Percentiles rank a stretch among this genome's conserved stretches.
These are phyloP conservation scores for Karalla daura DNA, from an alignment of 2,797 vertebrate genomes.

Conservation along the genomic window DNA sequence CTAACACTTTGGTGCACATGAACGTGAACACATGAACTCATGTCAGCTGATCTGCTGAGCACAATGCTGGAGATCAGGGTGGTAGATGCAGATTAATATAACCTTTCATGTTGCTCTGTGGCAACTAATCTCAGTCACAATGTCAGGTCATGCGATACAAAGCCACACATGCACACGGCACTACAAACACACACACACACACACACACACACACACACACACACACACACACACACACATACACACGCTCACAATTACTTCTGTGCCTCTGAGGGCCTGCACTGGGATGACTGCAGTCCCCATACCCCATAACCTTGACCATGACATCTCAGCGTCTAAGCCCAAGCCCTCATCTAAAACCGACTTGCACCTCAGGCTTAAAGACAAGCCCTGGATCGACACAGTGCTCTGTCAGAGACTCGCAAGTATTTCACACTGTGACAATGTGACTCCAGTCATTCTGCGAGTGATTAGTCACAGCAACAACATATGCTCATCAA, in stretches of 20 bases:
- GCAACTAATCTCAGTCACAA: conserved; percentile 72
- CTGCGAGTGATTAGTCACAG: not conserved
- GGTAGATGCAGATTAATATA: conserved; percentile 43
- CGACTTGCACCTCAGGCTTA: too few species aligned
- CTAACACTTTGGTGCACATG: not conserved
- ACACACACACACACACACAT: conserved; percentile 5
- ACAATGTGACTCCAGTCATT: conserved; percentile 11
- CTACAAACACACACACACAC: conserved; percentile 5
- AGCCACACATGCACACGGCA: conserved; percentile 11
- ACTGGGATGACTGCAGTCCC: too few species aligned
- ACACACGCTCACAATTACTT: conserved; percentile 8
- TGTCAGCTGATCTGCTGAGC: conserved; percentile 19
- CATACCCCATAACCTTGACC: too few species aligned
- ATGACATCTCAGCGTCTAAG: not conserved
- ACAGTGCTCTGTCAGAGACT: not conserved
- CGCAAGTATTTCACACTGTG: not conserved
- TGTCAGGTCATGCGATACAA: conserved; percentile 60
- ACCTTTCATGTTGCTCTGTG: conserved; percentile 58
- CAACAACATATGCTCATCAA: conserved; percentile 7
- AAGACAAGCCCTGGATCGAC: conserved; percentile 10
- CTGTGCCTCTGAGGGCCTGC: too few species aligned
- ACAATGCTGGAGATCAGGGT: conserved; percentile 23
- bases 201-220: conserved; percentile 9
- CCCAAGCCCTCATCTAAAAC: conserved; percentile 15
- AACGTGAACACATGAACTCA: conserved; percentile 11